Conservation (phyloP, 2,888 invertebrate species). For the Aromia moschata region DNA sequence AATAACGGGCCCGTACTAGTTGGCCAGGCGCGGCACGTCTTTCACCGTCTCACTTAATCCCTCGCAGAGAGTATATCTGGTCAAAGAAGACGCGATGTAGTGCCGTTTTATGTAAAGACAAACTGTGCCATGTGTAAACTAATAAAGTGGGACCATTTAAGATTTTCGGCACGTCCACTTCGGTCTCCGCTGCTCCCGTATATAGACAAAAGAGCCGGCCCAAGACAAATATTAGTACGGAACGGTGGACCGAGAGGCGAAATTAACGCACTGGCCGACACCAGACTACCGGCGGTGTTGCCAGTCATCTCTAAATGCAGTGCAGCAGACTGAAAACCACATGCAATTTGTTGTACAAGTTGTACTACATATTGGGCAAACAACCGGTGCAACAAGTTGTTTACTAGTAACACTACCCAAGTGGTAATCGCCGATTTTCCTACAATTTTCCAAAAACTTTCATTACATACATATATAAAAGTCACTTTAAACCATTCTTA, state of each 20-base stretch:
- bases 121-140: slow-evolving; percentile 53
- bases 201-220: slow-evolving; percentile 48
- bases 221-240: slow-evolving; percentile 55
- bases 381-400: too few relatives aligned
- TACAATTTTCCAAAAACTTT: too few relatives aligned
- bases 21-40: slow-evolving; percentile 32
- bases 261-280: slow-evolving; percentile 34
- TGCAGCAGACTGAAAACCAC: too few relatives aligned
- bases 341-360: too few relatives aligned
- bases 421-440: too few relatives aligned
- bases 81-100: slow-evolving; percentile 39
- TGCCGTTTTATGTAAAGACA: slow-evolving; percentile 49
- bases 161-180: slow-evolving; percentile 51
- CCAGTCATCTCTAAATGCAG: too few relatives aligned
- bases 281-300: slow-evolving; percentile 21
- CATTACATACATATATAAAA: too few relatives aligned
- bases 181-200: slow-evolving; percentile 30
- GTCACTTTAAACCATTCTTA: too few relatives aligned
- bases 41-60: slow-evolving; percentile 36
- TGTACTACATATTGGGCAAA: too few relatives aligned
- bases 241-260: slow-evolving; percentile 41
- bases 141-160: slow-evolving; percentile 54
- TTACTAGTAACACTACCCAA: too few relatives aligned
- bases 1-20: slow-evolving; percentile 27
- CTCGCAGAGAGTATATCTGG: slow-evolving; percentile 35